Base-by-base conservation (phyloP, 1,140 invertebrate genomes). In the Zaprionus davidi region DNA sequence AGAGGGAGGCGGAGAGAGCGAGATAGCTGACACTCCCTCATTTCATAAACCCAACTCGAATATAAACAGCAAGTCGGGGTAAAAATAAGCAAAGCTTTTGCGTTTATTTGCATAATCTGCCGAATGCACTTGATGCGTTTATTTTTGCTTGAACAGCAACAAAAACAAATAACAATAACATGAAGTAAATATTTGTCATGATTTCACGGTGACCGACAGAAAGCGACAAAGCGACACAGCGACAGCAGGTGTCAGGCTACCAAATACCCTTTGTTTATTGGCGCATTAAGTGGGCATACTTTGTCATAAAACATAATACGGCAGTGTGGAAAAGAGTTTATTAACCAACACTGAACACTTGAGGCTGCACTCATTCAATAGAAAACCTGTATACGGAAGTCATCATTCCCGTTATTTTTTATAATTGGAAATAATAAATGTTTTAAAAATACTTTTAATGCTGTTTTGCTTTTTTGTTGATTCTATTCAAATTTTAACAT, bases 41-140 rank as follows among this genome's bases (percentile, higher is more conserved):
- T 44, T 44, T 22, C 64, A 66, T 56, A 66, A 36, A 58, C 28
- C 9, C n/a, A 34, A 26, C 31, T 13, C 22, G 24, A 26, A 56
- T 38, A 62, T 46, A 53, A 22, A 51, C 22, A 51, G 3, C 22
- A 51, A 12, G 12, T 3, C 46, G 17, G 12, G 9, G 46, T 49
- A 74, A 71, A 76, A 71, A 76, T 76, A 76, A 71, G 72, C 67
- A 77, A 78, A 67, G 64, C 73, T 67, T 44, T 76, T 41, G 22
- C 53, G 53, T 59, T 63, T 71, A 69, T 56, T 56, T 49, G 53
- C 60, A 67, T 56, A 59, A 72, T 67, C 26, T 56, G 53, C 28
- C 44, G 9, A 59, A 66, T 73, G 74, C 73, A 72, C 34, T 63
- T 11, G n/a, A n/a, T 15, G 24, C 51, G 55, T 65, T 65, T 64